Base-by-base conservation (phyloP, 2,888 invertebrate genomes). In the Thereva nobilitata region DNA sequence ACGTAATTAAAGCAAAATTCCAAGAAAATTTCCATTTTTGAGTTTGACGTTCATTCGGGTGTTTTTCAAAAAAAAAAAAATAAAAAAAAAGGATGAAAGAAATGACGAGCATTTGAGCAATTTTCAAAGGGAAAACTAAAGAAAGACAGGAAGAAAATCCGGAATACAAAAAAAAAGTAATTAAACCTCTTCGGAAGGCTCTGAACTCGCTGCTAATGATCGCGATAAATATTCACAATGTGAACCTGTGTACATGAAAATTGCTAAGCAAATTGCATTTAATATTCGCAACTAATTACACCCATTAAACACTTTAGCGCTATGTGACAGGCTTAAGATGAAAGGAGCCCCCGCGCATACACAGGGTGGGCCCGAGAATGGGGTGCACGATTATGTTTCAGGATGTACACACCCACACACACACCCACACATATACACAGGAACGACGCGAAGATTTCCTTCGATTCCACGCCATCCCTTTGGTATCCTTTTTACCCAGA, bases 261-360 rank as follows among this genome's bases (percentile, higher is more conserved):
- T 72, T 72, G 70, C 71, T 70, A 59, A 70, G 71, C 71, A 72
- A 72, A 72, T 72, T 72, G 72, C 72, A 72, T 72, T 71, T 72
- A 72, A 72, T 72, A 72, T 72, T 72, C 72, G 70, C 70, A 72
- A 72, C 72, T 72, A 72, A 72, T 72, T 72, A 71, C 72, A 68
- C 68, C 69, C 72, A 72, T 72, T 72, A 72, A 72, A 72, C 72
- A 72, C 71, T 72, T 72, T 72, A 41, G 63, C 42, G 50, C 52
- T 35, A 35, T 35, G 10, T 53, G 63, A 53, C 63, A 52, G 52
- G 63, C 12, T 42, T 41, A 35, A 63, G 63, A 52, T 59, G 47
- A 34, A 63, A 52, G 52, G 12, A 9, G 44, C 44, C 9, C 44
- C 42, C 45, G 5, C 59, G 37, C 12, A 47, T 23, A 23, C 23